Base-by-base conservation (phyloP, 2,797 vertebrate species). In the Helostoma temminkii region DNA sequence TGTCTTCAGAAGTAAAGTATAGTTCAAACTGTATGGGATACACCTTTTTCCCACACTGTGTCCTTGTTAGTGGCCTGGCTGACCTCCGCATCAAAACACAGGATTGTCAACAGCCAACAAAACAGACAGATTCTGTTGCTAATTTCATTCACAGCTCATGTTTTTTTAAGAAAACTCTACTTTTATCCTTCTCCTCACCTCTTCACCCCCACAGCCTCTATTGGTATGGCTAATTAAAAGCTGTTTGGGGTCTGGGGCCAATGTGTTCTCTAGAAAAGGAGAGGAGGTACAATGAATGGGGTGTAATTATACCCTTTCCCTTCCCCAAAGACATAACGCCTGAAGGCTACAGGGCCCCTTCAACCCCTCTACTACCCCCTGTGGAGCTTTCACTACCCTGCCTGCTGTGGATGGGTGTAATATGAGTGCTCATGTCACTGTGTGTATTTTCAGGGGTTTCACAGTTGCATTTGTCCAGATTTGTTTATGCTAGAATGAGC, bases 241-340 rank as follows among this genome's bases (percentile, higher is more conserved):
- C 88, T 85, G 91, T 93, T 92, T 88, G 83, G 81, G 87, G 88
- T 81, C 90, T 89, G 89, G 88, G 90, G 74, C 84, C 89, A 92
- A 78, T 71, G 78, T 91, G 91, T 88, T 91, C 77, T 55, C 66
- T 55, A 74, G 53, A 85, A 88, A 82, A 85, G 59, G 30, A 76
- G 76, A 80, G 82, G 83, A 81, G 79, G 76, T 53, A 74, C 79
- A 88, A 76, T 89, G 91, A 94, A 94, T 85, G 60, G 88, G 86
- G 87, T 76, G 88, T 90, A 91, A 93, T 94, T 93, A 94, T 89
- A 91, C 83, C 77, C 88, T 75, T 71, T 76, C 78, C 81, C 86
- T 84, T n/a, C 88, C 88, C 85, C 59, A 78, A 84, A 89, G 84
- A 88, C 81, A 80, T 70, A 78, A 57, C 60, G 84, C 84, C 88